Conservation (phyloP, 23 tunicate genomes). For the Clavelina lepadiformis region DNA sequence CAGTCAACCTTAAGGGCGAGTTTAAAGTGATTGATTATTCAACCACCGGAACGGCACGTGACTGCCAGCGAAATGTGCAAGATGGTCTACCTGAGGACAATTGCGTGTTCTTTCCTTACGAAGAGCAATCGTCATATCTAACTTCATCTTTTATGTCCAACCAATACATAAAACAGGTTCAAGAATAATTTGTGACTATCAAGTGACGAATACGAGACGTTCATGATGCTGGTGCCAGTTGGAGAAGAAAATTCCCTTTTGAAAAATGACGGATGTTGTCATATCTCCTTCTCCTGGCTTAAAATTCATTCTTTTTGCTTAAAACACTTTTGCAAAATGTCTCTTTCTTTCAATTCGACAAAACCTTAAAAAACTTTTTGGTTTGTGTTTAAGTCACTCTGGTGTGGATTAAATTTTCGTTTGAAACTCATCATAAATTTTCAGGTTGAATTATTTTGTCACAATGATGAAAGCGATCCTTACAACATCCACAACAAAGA, state of each 20-base stretch:
- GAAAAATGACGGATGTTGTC: too few species aligned
- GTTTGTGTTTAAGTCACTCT: too few species aligned
- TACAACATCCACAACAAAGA: slow-evolving; percentile 42
- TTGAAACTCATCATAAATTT: too few species aligned
- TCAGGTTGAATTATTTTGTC: slow-evolving; percentile 51
- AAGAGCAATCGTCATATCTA: slow-evolving; percentile 19
- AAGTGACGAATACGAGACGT: too few species aligned
- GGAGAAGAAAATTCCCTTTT: too few species aligned
- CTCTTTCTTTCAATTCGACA: too few species aligned
- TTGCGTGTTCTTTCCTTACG: slow-evolving; percentile 53
- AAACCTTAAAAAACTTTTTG: not conserved
- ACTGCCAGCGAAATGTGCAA: slow-evolving; percentile 37
- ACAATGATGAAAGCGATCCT: slow-evolving; percentile 41
- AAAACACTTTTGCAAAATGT: not conserved
- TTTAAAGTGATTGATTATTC: slow-evolving; percentile 38
- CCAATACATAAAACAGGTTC: slow-evolving; percentile 40
- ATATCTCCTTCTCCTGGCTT: not conserved
- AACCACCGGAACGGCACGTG: slow-evolving; percentile 37
- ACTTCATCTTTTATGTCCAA: slow-evolving; percentile 56
- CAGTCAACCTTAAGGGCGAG: slow-evolving; percentile 26
- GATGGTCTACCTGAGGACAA: slow-evolving; percentile 57
- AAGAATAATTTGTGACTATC: not conserved
- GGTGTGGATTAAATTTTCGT: too few species aligned
- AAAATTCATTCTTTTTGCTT: not conserved
- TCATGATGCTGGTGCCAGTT: too few species aligned